Evolutionary conservation across 2,113 vertebrate species (phyloP).

Genomic region (Alces alces): DNA sequence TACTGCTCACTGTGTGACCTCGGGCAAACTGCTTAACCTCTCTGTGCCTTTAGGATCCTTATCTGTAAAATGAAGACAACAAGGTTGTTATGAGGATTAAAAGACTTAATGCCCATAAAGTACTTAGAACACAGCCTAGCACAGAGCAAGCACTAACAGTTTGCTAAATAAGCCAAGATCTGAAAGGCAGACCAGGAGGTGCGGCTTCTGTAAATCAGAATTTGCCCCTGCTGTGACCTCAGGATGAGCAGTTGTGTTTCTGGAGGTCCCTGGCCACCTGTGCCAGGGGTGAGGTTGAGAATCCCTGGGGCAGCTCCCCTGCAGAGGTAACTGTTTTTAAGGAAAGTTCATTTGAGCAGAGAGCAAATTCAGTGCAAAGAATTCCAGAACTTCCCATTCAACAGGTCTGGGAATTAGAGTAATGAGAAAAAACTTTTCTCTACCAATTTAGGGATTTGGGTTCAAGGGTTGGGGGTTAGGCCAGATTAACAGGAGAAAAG

Average conservation of each 20-base stretch:
- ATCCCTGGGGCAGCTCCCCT: neutral
- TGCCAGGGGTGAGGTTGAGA: neutral
- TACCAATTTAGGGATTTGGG: neutral
- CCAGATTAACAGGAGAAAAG: neutral
- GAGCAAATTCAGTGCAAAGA: neutral
- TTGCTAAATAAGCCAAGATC: neutral
- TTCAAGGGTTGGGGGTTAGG: neutral
- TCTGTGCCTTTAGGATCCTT: neutral
- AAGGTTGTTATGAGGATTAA: neutral
- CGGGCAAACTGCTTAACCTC: neutral
- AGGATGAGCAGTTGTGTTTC: neutral
- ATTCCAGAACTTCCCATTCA: neutral
- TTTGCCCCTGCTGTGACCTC: neutral
- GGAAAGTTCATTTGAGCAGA: neutral
- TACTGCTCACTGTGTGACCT: neutral
- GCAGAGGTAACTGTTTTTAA: neutral
- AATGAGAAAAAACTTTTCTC: neutral
- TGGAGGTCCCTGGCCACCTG: neutral
- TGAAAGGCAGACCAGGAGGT: neutral
- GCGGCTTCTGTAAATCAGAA: neutral
- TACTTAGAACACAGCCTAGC: neutral
- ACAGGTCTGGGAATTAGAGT: neutral
- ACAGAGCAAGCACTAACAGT: neutral
- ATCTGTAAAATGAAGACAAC: slow-evolving; percentile 15
- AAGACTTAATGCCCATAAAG: neutral